Percentiles rank a stretch among this genome's conserved stretches.
phyloP scores from a whole-genome alignment of 2,113 vertebrate species.

The Kryptolebias marmoratus region DNA sequence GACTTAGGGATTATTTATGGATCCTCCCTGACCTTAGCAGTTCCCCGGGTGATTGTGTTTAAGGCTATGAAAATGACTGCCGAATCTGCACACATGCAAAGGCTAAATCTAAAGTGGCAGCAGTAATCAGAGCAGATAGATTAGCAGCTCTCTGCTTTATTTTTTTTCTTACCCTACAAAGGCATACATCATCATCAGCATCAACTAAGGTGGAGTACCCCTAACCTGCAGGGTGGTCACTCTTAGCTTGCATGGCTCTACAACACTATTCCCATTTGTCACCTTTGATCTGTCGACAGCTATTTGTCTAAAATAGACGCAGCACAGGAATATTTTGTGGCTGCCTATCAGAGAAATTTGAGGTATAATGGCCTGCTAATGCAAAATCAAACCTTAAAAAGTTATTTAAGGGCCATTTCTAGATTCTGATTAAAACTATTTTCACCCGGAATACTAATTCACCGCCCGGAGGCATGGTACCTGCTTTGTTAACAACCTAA shows the following conservation, averaged over 20 bases:
- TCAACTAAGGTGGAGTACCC: slow-evolving; percentile 19
- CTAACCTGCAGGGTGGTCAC: slow-evolving; percentile 37
- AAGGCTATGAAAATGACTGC: slow-evolving; percentile 69
- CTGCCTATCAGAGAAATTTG: slow-evolving; percentile 2
- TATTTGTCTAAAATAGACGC: slow-evolving; percentile 35
- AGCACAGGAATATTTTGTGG: slow-evolving; percentile 23
- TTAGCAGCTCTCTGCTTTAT: slow-evolving; percentile 53
- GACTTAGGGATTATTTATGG: slow-evolving; percentile 77
- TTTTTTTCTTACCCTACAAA: slow-evolving; percentile 36
- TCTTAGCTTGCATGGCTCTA: slow-evolving; percentile 12
- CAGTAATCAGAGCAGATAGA: slow-evolving; percentile 59
- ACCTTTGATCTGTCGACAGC: slow-evolving; percentile 47
- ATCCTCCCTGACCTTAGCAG: slow-evolving; percentile 69
- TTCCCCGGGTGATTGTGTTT: slow-evolving; percentile 70
- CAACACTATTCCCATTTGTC: slow-evolving; percentile 45
- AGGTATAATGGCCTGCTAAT: slow-evolving; percentile 1
- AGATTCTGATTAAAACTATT: background rate
- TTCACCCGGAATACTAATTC: slow-evolving; percentile 6
- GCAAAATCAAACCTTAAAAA: slow-evolving; percentile 15
- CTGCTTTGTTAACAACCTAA: slow-evolving; percentile 16
- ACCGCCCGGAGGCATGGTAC: slow-evolving; percentile 8
- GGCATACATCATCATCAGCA: slow-evolving; percentile 59
- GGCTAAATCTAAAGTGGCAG: slow-evolving; percentile 70
- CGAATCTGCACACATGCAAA: slow-evolving; percentile 59
- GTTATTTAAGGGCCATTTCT: slow-evolving; percentile 2